Base-by-base conservation (phyloP, 2,113 vertebrate genomes). In the Dipodomys ordii region DNA sequence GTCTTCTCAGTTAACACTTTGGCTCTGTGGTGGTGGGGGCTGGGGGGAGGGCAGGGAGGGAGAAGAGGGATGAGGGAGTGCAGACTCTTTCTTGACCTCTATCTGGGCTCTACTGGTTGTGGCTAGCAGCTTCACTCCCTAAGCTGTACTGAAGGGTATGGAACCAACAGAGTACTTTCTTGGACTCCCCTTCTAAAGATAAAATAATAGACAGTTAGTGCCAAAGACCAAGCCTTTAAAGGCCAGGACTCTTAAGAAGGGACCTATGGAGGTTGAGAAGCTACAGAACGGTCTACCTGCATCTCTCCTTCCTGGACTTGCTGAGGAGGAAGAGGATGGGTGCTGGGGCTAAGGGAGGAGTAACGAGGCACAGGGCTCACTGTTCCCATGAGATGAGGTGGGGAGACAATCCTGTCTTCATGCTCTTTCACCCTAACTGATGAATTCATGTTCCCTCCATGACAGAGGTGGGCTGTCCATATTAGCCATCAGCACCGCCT, bases 31-130 rank as follows among this genome's bases (percentile, higher is more conserved):
- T n/a, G 64, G 30, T 53, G 6, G 1, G 6, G 23, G 35, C 3
- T 39, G 35, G 35, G n/a, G 27, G 13, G 3, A 4, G 10, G 64
- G 32, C 30, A 1, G 8, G 71, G 23, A 9, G 16, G 35, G 4
- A 62, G 57, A 23, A 16, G 12, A 27, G 71, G 20, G 15, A 3
- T 7, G 16, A 32, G 32, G 68, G 53, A 49, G 18, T 12, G 7
- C 1, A 2, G 35, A 3, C 10, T 7, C 64, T 77, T 35, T 28
- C 19, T 22, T 65, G 49, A 27, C 6, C 32, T 0, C 49, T 11
- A 1, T 16, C 7, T 0, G 11, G 83, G 28, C 1, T 0, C 80
- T n/a, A 19, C 22, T 60, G 25, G 0, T 3, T 22, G 7, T 49
- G 3, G 6, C 6, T 19, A 39, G 20, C 28, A 1, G 15, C 53